Evolutionary conservation across 2,888 invertebrate species (phyloP).

Genomic region (Syrista parreyssii): DNA sequence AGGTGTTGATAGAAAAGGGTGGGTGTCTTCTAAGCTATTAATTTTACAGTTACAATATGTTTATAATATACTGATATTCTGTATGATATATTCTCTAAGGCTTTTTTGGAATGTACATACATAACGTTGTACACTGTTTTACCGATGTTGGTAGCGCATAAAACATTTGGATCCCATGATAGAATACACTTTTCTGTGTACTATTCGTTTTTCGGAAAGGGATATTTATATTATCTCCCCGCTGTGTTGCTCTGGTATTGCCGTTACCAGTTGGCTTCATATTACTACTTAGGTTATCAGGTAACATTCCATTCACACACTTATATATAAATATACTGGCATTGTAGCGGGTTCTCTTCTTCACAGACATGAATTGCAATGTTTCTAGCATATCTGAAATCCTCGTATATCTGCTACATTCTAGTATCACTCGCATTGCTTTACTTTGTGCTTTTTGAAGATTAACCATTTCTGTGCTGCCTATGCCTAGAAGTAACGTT

Average conservation of each 20-base stretch:
- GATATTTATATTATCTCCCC: not conserved
- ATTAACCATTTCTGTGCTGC: no score
- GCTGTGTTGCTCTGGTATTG: not conserved
- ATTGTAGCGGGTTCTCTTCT: slow-evolving; percentile 12
- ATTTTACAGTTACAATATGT: no score
- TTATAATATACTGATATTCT: no score
- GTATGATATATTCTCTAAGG: no score
- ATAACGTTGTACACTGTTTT: no score
- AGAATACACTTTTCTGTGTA: not conserved
- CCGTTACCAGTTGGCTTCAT: not conserved
- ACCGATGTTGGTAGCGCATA: not conserved
- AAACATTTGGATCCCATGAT: not conserved
- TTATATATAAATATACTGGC: slow-evolving; percentile 16
- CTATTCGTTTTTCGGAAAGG: not conserved
- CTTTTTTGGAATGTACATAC: no score
- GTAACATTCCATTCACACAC: slow-evolving; percentile 4
- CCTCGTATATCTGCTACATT: not conserved
- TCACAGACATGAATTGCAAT: slow-evolving; percentile 18
- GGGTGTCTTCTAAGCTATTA: no score
- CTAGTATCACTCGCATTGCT: no score
- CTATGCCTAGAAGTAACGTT: not conserved
- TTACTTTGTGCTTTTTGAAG: no score
- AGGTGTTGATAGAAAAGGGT: no score
- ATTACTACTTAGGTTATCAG: not conserved
- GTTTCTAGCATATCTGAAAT: slow-evolving; percentile 14